Evolutionary conservation across 2,888 invertebrate species (phyloP).

Genomic region (Ditylenchus weischeri): DNA sequence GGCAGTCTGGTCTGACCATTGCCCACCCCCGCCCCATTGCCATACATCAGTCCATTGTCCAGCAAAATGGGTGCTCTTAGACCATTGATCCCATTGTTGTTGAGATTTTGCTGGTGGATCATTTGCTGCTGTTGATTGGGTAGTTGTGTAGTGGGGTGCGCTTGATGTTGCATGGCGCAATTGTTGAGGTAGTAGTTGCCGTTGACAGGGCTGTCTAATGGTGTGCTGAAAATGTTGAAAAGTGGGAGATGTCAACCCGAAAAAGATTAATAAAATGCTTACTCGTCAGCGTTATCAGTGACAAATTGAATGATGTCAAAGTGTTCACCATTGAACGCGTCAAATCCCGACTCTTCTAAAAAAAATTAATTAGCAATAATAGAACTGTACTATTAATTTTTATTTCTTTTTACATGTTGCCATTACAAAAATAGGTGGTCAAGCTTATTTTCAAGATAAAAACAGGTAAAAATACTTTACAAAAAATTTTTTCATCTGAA

Average conservation of each 20-base stretch:
- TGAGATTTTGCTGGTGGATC: neutral
- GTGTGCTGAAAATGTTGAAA: conserved; percentile 23
- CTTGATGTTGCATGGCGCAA: conserved; percentile 9
- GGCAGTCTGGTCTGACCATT: conserved; percentile 40
- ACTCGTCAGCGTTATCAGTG: conserved; percentile 43
- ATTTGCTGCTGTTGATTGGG: conserved; percentile 14
- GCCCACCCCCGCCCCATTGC: neutral
- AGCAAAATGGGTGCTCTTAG: conserved; percentile 21
- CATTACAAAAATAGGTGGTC: conserved; percentile 2
- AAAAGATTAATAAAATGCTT: conserved; percentile 29
- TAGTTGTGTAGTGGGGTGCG: conserved; percentile 11
- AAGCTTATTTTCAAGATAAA: conserved; percentile 5
- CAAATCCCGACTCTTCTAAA: conserved; percentile 50
- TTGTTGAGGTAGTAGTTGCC: conserved; percentile 5
- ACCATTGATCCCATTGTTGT: neutral
- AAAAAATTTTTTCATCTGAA: no score
- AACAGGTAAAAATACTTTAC: no score
- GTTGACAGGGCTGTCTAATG: conserved; percentile 24
- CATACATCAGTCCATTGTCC: conserved; percentile 22
- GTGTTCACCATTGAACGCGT: conserved; percentile 40
- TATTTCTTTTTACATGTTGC: neutral
- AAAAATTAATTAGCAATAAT: conserved; percentile 16
- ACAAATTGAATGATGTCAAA: conserved; percentile 58
- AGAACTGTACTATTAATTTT: no score
- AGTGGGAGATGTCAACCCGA: neutral